Conservation (phyloP, 2,888 invertebrate genomes). For the Hyles lineata region DNA sequence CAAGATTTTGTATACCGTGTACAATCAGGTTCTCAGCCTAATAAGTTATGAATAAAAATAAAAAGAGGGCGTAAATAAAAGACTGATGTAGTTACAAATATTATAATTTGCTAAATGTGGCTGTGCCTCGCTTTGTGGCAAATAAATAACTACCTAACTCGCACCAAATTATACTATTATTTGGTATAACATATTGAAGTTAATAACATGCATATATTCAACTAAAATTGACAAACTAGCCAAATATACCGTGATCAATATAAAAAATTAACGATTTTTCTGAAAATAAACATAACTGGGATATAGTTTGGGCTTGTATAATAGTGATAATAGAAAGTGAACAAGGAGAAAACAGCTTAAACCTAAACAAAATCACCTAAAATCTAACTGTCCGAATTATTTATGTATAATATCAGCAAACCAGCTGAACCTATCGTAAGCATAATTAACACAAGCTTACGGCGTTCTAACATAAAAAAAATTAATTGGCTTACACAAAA, state of each 20-base stretch:
- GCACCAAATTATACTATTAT: slow-evolving; percentile 60
- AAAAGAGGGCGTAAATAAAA: slow-evolving; percentile 50
- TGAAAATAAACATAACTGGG: no score
- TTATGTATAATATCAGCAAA: no score
- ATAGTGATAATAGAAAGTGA: no score
- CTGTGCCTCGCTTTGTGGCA: slow-evolving; percentile 54
- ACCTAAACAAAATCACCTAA: no score
- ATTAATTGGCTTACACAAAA: no score
- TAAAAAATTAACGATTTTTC: not conserved
- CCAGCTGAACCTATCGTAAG: no score
- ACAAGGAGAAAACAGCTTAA: no score
- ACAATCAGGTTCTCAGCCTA: not conserved
- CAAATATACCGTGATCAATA: not conserved
- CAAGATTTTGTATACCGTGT: no score
- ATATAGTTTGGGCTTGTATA: no score
- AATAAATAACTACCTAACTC: slow-evolving; percentile 50
- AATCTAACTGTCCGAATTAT: no score
- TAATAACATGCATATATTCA: slow-evolving; percentile 6
- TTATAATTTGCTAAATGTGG: slow-evolving; percentile 67
- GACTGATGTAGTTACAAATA: slow-evolving; percentile 72
- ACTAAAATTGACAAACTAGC: not conserved
- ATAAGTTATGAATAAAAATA: not conserved
- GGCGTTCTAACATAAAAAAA: no score
- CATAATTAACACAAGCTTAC: no score
- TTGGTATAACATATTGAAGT: slow-evolving; percentile 55